Conservation (phyloP, 2,888 invertebrate genomes). For the Zootermopsis nevadensis region DNA sequence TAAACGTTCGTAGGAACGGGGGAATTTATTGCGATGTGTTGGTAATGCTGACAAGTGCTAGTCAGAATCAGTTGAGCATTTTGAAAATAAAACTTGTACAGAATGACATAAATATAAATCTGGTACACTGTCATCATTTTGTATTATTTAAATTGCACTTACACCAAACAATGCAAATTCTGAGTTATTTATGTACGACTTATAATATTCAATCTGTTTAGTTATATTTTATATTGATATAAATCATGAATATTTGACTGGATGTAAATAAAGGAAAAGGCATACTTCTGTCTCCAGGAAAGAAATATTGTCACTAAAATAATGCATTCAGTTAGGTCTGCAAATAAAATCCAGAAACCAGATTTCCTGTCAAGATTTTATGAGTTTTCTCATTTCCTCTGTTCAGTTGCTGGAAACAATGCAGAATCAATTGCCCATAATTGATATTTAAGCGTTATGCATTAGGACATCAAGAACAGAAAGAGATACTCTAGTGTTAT, state of each 20-base stretch:
- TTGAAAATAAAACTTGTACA: constrained; percentile 2
- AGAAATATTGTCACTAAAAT: background rate
- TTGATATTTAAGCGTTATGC: no score
- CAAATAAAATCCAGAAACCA: no score
- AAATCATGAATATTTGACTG: background rate
- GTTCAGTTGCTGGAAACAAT: no score
- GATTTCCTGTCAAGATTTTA: no score
- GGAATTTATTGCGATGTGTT: background rate
- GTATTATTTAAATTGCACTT: constrained; percentile 19
- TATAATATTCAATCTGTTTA: background rate
- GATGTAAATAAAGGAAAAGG: constrained; percentile 19
- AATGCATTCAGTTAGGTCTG: no score
- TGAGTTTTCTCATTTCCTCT: no score
- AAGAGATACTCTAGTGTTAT: no score
- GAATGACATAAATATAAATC: background rate
- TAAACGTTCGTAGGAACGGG: background rate
- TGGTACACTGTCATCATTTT: constrained; percentile 3
- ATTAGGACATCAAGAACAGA: no score
- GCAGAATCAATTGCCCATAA: no score
- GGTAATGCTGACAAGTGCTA: constrained; percentile 19
- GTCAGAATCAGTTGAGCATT: background rate
- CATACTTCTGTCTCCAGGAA: constrained; percentile 18
- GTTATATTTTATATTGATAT: constrained; percentile 3
- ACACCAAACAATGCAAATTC: constrained; percentile 8
- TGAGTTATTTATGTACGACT: background rate